Conservation (phyloP, 2,888 invertebrate genomes). For the Ceratothoa steindachneri region DNA sequence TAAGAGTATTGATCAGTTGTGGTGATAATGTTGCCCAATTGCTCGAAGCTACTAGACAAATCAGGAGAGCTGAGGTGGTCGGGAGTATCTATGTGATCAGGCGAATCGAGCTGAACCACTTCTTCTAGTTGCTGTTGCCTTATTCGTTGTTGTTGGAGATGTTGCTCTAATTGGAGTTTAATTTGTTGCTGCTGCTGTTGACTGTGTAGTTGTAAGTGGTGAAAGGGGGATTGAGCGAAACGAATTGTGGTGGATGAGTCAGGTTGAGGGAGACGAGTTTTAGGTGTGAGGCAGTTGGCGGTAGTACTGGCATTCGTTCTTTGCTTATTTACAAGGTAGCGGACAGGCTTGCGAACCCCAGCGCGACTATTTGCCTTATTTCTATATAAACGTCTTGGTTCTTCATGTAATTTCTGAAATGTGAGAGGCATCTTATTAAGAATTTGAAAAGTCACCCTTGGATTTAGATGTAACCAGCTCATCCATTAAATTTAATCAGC, state of each 20-base stretch:
- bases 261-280: conserved; percentile 6
- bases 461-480: too few relatives aligned
- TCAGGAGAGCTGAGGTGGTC: conserved; percentile 44
- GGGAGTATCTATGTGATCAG: conserved; percentile 44
- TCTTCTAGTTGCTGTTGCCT: conserved; percentile 33
- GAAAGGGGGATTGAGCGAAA: conserved; percentile 38
- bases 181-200: conserved; percentile 42
- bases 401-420: conserved; percentile 47
- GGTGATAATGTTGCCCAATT: conserved; percentile 37
- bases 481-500: background rate
- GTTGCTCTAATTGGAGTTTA: conserved; percentile 39
- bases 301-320: conserved; percentile 11
- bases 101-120: conserved; percentile 41
- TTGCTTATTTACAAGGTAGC: conserved; percentile 43
- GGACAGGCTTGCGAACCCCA: conserved; percentile 44
- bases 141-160: conserved; percentile 19
- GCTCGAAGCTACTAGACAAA: conserved; percentile 42
- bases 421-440: background rate
- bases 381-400: conserved; percentile 46
- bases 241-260: conserved; percentile 12
- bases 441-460: too few relatives aligned
- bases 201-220: conserved; percentile 36
- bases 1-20: conserved; percentile 43
- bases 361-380: conserved; percentile 34
- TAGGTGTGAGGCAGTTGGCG: background rate